Percentiles rank a stretch among this genome's conserved stretches.
These are phyloP conservation scores for Phaetusa simplex DNA, from an alignment of 2,113 vertebrate species.

Conservation along the genomic window DNA sequence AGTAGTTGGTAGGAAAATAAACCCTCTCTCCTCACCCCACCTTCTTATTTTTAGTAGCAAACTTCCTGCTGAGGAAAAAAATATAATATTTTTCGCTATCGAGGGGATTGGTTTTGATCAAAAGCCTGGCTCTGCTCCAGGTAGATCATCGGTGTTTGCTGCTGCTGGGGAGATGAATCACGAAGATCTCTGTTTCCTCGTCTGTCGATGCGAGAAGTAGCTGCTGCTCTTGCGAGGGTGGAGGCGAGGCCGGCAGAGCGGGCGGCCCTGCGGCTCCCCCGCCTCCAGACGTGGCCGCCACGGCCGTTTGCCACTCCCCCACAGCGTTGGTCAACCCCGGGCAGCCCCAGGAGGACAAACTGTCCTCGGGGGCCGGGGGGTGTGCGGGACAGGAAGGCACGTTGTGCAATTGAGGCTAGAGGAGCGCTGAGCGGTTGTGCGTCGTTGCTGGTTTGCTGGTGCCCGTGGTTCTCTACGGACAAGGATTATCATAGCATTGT, in stretches of 20 bases:
- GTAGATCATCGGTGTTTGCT: not conserved
- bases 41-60: conserved; percentile 45
- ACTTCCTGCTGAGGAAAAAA: conserved; percentile 15
- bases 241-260: not conserved
- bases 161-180: not conserved
- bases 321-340: not conserved
- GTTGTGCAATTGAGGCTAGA: not conserved
- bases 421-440: not conserved
- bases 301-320: not conserved
- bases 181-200: not conserved
- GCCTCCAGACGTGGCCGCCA: not conserved
- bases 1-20: conserved; percentile 13
- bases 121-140: conserved; percentile 7
- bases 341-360: not conserved
- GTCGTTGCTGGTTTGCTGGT: fast-evolving
- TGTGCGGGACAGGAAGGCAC: not conserved
- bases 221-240: not conserved
- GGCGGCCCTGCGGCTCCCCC: not conserved
- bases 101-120: not conserved
- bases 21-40: not conserved
- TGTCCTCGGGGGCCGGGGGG: not conserved
- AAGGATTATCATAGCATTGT: not conserved
- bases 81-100: not conserved
- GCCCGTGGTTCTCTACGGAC: not conserved
- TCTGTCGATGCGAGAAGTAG: fast-evolving